A percentile compares a stretch with the other conserved stretches of the same genome.
Evolutionary conservation across 2,888 invertebrate genomes (phyloP).

Genomic region (Cactoblastis cactorum): DNA sequence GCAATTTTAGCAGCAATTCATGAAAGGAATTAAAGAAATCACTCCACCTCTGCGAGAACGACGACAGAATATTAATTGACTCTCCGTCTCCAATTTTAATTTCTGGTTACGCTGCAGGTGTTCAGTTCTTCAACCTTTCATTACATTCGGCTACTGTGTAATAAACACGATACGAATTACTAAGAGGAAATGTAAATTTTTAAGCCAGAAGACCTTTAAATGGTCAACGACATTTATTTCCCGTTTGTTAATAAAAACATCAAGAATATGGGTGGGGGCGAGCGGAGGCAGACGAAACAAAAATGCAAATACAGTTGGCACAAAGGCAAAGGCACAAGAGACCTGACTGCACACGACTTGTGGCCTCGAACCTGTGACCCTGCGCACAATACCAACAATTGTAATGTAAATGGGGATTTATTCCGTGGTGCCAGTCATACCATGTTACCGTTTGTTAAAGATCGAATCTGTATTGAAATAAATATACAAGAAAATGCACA

Average conservation of each 20-base stretch:
- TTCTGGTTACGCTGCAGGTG: constrained; percentile 41
- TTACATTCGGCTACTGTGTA: constrained; percentile 35
- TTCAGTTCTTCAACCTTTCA: constrained; percentile 31
- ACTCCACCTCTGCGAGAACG: constrained; percentile 24
- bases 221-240: constrained; percentile 35
- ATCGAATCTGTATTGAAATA: constrained; percentile 11
- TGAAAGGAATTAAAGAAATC: constrained; percentile 19
- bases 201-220: constrained; percentile 21
- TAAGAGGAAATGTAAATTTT: constrained; percentile 29
- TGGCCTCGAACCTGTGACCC: constrained; percentile 75
- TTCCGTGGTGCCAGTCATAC: constrained; percentile 48
- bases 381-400: constrained; percentile 64
- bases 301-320: constrained; percentile 22
- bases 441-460: constrained; percentile 50
- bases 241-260: constrained; percentile 13
- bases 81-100: constrained; percentile 36
- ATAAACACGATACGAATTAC: constrained; percentile 37
- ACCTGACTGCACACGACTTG: constrained; percentile 42
- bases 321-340: constrained; percentile 39
- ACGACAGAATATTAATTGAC: constrained; percentile 40
- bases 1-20: constrained; percentile 13
- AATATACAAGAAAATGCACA: background rate
- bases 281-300: constrained; percentile 8
- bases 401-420: constrained; percentile 65
- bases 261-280: constrained; percentile 12